Percentiles rank a stretch among this genome's conserved stretches.
Evolutionary conservation across 2,888 invertebrate species (phyloP).

Genomic region (Mechanitis mazaeus): DNA sequence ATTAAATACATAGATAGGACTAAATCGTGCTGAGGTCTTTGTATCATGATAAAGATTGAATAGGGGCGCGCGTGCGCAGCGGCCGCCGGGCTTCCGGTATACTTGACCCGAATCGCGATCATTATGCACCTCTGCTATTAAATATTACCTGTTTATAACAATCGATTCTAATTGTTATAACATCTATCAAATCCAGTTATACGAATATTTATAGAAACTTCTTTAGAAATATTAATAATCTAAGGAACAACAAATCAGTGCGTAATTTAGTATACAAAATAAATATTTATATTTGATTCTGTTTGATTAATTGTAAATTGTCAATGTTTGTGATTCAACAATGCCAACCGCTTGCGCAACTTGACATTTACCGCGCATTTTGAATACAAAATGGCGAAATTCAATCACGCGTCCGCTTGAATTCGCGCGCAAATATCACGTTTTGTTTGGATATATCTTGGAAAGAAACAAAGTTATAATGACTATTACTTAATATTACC

Average conservation of each 20-base stretch:
- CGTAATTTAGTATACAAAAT: not conserved
- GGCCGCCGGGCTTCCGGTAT: constrained; percentile 61
- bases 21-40: constrained; percentile 29
- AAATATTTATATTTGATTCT: constrained; percentile 11
- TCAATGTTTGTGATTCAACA: constrained; percentile 39
- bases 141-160: constrained; percentile 2
- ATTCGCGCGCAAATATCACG: constrained; percentile 53
- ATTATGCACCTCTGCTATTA: constrained; percentile 34
- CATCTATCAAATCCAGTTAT: not conserved
- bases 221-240: too few relatives aligned
- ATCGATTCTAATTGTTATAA: constrained; percentile 15
- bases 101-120: constrained; percentile 64
- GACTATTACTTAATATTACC: too few relatives aligned
- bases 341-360: constrained; percentile 36
- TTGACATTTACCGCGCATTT: constrained; percentile 35
- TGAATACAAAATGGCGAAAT: constrained; percentile 47
- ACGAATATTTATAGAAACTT: too few relatives aligned
- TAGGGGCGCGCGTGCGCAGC: constrained; percentile 57
- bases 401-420: constrained; percentile 50
- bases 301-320: constrained; percentile 48
- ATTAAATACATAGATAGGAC: constrained; percentile 28
- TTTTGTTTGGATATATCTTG: constrained; percentile 41
- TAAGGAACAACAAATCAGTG: not conserved
- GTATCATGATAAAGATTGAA: constrained; percentile 55
- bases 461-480: constrained; percentile 21